These are phyloP conservation scores for Empidonax traillii DNA, from an alignment of 2,113 vertebrate genomes.

Conservation along the genomic window DNA sequence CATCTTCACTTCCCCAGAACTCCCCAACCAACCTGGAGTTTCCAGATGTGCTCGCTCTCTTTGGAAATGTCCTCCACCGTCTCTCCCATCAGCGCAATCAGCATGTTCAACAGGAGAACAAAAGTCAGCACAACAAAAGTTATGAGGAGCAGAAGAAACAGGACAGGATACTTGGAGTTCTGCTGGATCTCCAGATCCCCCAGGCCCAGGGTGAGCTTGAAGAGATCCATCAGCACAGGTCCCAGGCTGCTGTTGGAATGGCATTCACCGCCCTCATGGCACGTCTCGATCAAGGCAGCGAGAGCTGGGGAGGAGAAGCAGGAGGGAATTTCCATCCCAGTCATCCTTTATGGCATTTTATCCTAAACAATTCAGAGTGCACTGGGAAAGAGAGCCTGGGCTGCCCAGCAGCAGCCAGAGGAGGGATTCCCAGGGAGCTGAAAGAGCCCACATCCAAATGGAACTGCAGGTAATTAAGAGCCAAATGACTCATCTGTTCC, in stretches of 20 bases:
- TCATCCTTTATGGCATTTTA: background rate
- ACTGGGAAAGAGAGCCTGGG: background rate
- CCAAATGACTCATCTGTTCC: background rate
- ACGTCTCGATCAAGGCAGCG: conserved; percentile 76
- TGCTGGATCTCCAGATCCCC: conserved; percentile 81
- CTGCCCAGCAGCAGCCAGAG: background rate
- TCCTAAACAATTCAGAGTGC: background rate
- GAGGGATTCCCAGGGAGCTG: background rate
- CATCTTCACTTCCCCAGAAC: background rate
- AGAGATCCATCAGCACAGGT: conserved; percentile 76
- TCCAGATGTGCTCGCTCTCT: conserved; percentile 83
- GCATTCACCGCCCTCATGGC: conserved; percentile 57
- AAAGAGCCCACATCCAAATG: background rate
- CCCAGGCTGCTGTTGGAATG: conserved; percentile 75
- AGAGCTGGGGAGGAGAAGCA: conserved; percentile 66
- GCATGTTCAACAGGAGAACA: conserved; percentile 82
- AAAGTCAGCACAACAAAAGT: conserved; percentile 80
- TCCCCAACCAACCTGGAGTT: conserved; percentile 74
- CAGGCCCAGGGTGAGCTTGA: conserved; percentile 81
- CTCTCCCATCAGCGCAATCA: conserved; percentile 82
- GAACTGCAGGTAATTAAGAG: background rate
- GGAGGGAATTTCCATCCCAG: background rate
- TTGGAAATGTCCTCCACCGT: conserved; percentile 82
- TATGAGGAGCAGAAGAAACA: conserved; percentile 80
- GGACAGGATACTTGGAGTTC: conserved; percentile 78